phyloP scores from a whole-genome alignment of 1,140 invertebrate species.

The Penaeus japonicus region DNA sequence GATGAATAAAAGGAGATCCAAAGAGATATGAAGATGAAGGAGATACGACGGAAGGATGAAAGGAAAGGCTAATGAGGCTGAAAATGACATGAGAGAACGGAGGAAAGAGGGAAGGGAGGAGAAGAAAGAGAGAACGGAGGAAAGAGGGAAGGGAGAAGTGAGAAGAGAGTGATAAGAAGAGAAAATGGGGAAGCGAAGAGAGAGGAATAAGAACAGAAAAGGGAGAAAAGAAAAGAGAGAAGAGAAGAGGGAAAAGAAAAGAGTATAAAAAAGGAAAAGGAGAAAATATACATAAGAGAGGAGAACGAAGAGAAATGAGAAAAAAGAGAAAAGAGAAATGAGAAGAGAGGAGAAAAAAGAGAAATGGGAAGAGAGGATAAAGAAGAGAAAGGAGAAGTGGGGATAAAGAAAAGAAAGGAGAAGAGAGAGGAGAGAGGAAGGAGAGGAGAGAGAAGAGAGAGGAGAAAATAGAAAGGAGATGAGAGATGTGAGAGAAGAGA shows the following conservation, averaged over 20 bases:
- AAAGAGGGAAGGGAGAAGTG: neutral
- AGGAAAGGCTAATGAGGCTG: no score
- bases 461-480: neutral
- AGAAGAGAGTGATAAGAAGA: neutral
- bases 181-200: neutral
- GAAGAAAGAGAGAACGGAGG: neutral
- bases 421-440: neutral
- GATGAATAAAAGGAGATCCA: no score
- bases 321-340: neutral
- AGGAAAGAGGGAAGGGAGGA: neutral
- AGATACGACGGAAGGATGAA: no score
- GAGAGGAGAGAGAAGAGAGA: neutral
- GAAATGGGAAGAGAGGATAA: neutral
- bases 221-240: no score
- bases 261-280: no score
- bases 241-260: no score
- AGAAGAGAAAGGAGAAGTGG: neutral
- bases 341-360: neutral
- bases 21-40: no score
- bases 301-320: neutral
- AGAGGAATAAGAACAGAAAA: no score
- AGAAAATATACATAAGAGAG: neutral
- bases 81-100: neutral
- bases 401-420: neutral
- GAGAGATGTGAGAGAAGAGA: neutral